Conservation (phyloP, 1,140 invertebrate species). For the Apis laboriosa region DNA sequence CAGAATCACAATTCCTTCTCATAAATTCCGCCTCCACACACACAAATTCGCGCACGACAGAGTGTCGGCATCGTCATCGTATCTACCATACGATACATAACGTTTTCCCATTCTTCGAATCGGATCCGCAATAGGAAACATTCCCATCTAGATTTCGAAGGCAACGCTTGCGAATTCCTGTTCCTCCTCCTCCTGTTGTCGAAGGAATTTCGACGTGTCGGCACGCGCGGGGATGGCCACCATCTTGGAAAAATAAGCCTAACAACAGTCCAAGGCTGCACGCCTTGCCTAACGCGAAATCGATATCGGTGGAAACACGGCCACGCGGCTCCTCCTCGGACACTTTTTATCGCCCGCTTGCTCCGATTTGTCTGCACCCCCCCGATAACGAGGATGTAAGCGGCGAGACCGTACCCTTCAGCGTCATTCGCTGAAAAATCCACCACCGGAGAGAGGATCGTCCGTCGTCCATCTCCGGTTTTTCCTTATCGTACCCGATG, state of each 20-base stretch:
- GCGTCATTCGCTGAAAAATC: conserved; percentile 44
- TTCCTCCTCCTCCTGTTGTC: background rate
- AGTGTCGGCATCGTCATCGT: background rate
- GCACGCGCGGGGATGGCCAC: background rate
- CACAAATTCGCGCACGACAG: background rate
- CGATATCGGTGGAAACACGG: conserved; percentile 40
- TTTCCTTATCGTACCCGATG: conserved; percentile 17
- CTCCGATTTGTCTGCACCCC: conserved; percentile 34
- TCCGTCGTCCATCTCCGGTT: background rate
- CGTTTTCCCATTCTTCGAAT: conserved; percentile 30
- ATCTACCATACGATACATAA: background rate
- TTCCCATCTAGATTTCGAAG: background rate
- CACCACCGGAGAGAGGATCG: conserved; percentile 5
- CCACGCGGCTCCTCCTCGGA: background rate
- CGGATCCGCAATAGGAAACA: conserved; percentile 12
- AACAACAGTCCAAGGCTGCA: conserved; percentile 42
- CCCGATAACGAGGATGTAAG: conserved; percentile 54
- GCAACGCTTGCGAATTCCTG: conserved; percentile 16
- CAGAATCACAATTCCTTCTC: too few relatives aligned
- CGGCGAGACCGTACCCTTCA: conserved; percentile 32
- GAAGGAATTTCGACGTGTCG: background rate
- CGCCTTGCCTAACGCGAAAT: conserved; percentile 54
- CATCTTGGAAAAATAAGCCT: conserved; percentile 21
- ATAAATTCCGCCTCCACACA: too few relatives aligned
- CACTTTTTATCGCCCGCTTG: conserved; percentile 45